Conservation (phyloP, 1,140 invertebrate species). For the Drosophila hydei region DNA sequence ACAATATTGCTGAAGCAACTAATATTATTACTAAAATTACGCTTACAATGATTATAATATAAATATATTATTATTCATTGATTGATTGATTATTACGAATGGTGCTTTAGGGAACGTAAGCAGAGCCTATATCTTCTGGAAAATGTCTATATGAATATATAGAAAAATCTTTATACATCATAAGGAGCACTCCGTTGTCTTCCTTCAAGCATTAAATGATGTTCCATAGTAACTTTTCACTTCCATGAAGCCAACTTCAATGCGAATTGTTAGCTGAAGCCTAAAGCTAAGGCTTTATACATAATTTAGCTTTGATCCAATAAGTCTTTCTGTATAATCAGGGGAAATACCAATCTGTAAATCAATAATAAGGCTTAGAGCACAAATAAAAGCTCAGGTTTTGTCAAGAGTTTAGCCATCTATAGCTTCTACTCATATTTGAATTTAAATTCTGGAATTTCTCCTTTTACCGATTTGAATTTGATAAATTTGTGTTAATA, state of each 20-base stretch:
- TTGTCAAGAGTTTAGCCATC: not conserved
- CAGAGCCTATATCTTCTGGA: too few relatives aligned
- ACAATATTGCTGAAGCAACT: not conserved
- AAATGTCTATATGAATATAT: too few relatives aligned
- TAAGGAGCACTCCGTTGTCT: too few relatives aligned
- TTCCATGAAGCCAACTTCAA: too few relatives aligned
- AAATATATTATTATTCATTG: not conserved
- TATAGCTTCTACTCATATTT: constrained; percentile 7
- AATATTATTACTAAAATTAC: not conserved
- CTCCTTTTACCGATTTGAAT: constrained; percentile 61
- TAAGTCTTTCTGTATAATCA: not conserved
- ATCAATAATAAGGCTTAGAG: not conserved
- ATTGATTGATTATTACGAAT: too few relatives aligned
- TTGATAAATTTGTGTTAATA: constrained; percentile 78
- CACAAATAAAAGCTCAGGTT: constrained; percentile 18
- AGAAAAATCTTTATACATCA: too few relatives aligned
- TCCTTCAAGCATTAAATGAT: too few relatives aligned
- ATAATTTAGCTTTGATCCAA: not conserved
- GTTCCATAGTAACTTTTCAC: too few relatives aligned
- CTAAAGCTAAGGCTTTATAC: too few relatives aligned
- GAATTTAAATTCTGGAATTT: constrained; percentile 24
- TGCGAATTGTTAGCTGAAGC: not conserved
- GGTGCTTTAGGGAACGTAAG: too few relatives aligned
- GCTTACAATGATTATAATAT: too few relatives aligned
- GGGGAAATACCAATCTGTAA: constrained; percentile 27